phyloP scores from a whole-genome alignment of 2,888 invertebrate species.

The Cataglyphis rosenhaueri region DNA sequence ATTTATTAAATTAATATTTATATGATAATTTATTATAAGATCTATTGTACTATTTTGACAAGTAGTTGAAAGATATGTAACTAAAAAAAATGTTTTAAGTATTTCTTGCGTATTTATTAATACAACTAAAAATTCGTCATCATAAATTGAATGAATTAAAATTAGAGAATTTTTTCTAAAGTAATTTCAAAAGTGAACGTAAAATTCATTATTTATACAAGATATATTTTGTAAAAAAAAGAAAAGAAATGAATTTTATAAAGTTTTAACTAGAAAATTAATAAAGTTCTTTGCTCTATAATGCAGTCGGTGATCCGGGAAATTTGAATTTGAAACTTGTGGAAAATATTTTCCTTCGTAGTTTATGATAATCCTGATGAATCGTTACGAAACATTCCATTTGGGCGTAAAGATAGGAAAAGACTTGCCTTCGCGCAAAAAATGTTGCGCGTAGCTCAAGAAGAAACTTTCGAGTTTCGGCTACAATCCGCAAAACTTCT shows the following conservation, averaged over 20 bases:
- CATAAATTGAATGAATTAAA: background rate
- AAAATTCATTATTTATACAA: background rate
- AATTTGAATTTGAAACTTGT: constrained; percentile 4
- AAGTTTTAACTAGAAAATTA: constrained; percentile 9
- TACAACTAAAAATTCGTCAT: background rate
- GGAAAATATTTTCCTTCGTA: constrained; percentile 10
- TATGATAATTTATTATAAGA: background rate
- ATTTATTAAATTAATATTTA: constrained; percentile 4
- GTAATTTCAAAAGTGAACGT: background rate
- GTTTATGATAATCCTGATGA: constrained; percentile 66
- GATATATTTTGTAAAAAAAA: background rate
- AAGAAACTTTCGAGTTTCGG: constrained; percentile 68
- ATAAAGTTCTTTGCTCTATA: background rate
- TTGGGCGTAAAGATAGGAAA: constrained; percentile 6
- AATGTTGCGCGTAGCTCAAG: constrained; percentile 57
- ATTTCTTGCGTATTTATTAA: constrained; percentile 1
- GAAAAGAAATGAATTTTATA: background rate
- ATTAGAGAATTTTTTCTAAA: background rate
- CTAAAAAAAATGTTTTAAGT: background rate
- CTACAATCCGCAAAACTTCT: constrained; percentile 63
- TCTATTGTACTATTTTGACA: background rate
- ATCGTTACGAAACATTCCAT: constrained; percentile 62
- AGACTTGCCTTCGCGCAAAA: constrained; percentile 50
- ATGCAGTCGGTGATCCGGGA: background rate
- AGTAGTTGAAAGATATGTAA: background rate